These are phyloP conservation scores for Cheilinus undulatus DNA, from an alignment of 2,113 vertebrate species.

Conservation along the genomic window DNA sequence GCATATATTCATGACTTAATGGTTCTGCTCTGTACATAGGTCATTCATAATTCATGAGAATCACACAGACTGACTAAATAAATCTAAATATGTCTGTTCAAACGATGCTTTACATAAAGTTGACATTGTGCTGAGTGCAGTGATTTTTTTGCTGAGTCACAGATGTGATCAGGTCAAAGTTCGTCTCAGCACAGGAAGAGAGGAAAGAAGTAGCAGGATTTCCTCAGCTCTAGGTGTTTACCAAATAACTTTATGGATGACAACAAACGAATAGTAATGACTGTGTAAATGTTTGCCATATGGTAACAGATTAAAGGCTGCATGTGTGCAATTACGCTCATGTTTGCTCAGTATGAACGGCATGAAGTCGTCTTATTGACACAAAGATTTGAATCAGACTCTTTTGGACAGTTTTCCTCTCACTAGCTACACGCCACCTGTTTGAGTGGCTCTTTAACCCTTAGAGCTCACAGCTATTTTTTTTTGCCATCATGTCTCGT, in stretches of 20 bases:
- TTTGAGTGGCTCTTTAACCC: background rate
- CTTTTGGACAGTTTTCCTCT: slow-evolving; percentile 6
- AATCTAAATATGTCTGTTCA: slow-evolving; percentile 41
- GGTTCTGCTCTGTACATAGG: slow-evolving; percentile 44
- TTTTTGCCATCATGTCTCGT: too few relatives aligned
- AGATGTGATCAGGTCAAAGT: background rate
- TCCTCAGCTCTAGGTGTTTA: slow-evolving; percentile 50
- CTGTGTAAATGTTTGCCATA: slow-evolving; percentile 65
- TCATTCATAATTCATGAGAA: slow-evolving; percentile 61
- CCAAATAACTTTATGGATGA: slow-evolving; percentile 36
- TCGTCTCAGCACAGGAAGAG: background rate
- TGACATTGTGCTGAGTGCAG: slow-evolving; percentile 10
- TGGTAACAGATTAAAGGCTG: slow-evolving; percentile 51
- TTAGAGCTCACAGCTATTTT: too few relatives aligned
- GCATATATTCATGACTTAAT: slow-evolving; percentile 66
- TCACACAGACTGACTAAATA: slow-evolving; percentile 48
- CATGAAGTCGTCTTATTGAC: slow-evolving; percentile 44
- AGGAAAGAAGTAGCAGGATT: background rate
- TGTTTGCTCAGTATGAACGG: slow-evolving; percentile 54
- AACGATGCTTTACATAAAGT: slow-evolving; percentile 20
- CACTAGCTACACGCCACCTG: slow-evolving; percentile 4
- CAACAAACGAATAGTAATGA: slow-evolving; percentile 51
- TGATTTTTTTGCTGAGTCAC: background rate
- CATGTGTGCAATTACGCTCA: slow-evolving; percentile 44
- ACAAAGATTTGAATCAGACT: slow-evolving; percentile 43